These are phyloP conservation scores for Anolis sagrei DNA, from an alignment of 2,113 vertebrate species.

Conservation along the genomic window DNA sequence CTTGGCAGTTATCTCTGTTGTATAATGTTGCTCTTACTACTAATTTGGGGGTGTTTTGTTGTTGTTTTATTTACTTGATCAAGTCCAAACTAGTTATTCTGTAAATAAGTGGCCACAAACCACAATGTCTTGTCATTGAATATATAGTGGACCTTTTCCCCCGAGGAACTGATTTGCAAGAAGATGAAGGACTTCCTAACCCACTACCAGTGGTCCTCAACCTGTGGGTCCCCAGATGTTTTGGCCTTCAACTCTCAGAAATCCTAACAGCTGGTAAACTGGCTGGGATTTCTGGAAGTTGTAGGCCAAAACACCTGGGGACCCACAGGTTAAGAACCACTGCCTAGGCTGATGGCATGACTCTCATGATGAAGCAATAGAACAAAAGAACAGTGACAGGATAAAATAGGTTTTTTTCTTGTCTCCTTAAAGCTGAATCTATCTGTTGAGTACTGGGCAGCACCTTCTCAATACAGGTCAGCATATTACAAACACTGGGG, in stretches of 20 bases:
- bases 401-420: constrained; percentile 7
- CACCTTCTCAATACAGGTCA: constrained; percentile 40
- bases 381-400: constrained; percentile 36
- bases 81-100: constrained; percentile 39
- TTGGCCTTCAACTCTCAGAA: no score
- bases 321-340: no score
- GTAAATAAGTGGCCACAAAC: constrained; percentile 36
- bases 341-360: constrained; percentile 65
- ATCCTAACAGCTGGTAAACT: no score
- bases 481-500: constrained; percentile 50
- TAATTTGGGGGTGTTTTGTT: background rate
- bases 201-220: no score
- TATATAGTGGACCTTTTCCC: constrained; percentile 46
- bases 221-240: no score
- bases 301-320: no score
- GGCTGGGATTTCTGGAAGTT: no score
- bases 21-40: background rate
- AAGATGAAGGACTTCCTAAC: constrained; percentile 12
- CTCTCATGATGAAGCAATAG: constrained; percentile 50
- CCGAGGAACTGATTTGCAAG: constrained; percentile 20
- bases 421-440: constrained; percentile 55
- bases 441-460: constrained; percentile 45
- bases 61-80: background rate
- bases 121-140: constrained; percentile 27
- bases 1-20: no score